phyloP scores from a whole-genome alignment of 2,888 invertebrate species.

The Pandemis heparana region DNA sequence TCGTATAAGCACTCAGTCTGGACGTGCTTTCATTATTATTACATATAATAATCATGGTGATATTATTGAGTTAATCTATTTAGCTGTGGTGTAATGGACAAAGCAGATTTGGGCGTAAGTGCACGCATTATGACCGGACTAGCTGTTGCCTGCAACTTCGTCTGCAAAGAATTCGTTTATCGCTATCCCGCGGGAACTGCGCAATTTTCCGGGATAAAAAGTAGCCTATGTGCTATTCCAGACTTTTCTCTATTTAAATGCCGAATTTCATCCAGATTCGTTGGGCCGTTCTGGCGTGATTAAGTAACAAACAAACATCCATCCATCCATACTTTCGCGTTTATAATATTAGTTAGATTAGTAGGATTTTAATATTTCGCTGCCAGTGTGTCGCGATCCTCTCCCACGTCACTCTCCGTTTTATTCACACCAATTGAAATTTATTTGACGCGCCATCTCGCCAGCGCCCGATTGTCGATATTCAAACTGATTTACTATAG shows the following conservation, averaged over 20 bases:
- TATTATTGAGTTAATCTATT: conserved; percentile 13
- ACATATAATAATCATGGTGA: neutral
- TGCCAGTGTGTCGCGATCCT: neutral
- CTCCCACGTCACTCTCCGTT: conserved; percentile 28
- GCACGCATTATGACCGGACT: neutral
- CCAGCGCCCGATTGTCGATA: neutral
- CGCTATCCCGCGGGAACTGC: no score
- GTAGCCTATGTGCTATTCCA: no score
- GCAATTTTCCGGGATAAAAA: no score
- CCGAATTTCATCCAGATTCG: no score
- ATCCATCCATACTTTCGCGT: no score
- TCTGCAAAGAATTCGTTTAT: no score
- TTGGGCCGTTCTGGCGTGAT: no score
- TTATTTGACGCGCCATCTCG: conserved; percentile 44
- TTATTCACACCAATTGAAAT: conserved; percentile 45
- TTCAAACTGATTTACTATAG: neutral
- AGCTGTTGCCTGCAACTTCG: no score
- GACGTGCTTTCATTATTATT: neutral
- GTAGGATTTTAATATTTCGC: no score
- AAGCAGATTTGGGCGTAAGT: neutral
- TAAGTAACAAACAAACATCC: no score
- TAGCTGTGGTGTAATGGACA: neutral
- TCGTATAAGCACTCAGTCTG: neutral
- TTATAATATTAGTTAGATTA: no score
- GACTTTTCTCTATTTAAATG: no score